Conservation (phyloP, 1,140 invertebrate species). For the Drosophila setifemur region DNA sequence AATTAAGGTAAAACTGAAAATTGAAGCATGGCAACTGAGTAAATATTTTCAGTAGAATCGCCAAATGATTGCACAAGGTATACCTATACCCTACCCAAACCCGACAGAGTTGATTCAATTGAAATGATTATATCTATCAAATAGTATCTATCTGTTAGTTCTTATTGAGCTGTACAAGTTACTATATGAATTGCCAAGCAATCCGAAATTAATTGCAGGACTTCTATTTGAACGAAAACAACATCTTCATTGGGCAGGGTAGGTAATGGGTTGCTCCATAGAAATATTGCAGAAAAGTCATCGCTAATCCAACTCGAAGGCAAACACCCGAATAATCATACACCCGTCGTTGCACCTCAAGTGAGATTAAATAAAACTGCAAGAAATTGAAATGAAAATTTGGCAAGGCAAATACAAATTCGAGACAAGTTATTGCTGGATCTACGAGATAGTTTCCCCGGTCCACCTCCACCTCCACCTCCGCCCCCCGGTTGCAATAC, state of each 20-base stretch:
- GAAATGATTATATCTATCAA: not conserved
- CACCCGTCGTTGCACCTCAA: slow-evolving; percentile 71
- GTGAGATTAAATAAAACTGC: slow-evolving; percentile 79
- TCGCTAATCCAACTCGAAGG: slow-evolving; percentile 14
- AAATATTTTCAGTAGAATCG: not conserved
- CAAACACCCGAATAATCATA: slow-evolving; percentile 41
- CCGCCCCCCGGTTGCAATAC: not conserved
- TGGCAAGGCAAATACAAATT: slow-evolving; percentile 74
- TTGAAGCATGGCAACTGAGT: not conserved
- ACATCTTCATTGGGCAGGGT: not conserved
- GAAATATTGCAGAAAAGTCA: not conserved
- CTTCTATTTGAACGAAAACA: slow-evolving; percentile 17
- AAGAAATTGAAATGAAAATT: slow-evolving; percentile 79
- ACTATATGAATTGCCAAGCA: too few relatives aligned
- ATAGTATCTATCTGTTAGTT: too few relatives aligned
- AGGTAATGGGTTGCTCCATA: too few relatives aligned
- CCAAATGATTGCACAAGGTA: not conserved
- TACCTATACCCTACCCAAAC: too few relatives aligned
- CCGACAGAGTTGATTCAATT: not conserved
- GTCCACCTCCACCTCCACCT: not conserved
- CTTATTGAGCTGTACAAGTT: too few relatives aligned
- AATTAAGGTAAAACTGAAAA: not conserved
- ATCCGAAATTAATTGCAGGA: too few relatives aligned
- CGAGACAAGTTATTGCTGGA: slow-evolving; percentile 65
- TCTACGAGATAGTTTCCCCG: slow-evolving; percentile 29